Conservation (phyloP, 2,888 invertebrate genomes). For the Chalcis sispes region DNA sequence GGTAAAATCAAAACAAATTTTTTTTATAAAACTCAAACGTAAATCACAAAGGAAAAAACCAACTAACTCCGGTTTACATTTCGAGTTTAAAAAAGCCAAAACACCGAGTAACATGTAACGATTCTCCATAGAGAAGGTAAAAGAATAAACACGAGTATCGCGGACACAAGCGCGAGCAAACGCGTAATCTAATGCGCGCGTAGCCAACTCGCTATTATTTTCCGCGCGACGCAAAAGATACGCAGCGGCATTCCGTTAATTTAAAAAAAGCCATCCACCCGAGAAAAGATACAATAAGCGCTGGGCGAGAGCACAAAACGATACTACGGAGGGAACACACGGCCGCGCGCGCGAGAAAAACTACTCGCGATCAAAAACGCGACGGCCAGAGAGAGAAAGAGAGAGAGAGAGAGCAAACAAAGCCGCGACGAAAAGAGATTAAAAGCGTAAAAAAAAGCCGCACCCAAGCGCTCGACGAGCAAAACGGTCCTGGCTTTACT, state of each 20-base stretch:
- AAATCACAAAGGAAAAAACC: too few relatives aligned
- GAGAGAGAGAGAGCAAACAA: not conserved
- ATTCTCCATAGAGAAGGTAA: too few relatives aligned
- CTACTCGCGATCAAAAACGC: not conserved
- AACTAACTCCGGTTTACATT: too few relatives aligned
- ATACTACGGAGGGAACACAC: not conserved
- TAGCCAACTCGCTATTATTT: slow-evolving; percentile 30
- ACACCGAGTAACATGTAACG: too few relatives aligned
- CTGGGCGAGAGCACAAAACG: slow-evolving; percentile 22
- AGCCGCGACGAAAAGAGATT: not conserved
- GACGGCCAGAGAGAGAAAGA: not conserved
- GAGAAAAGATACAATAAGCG: slow-evolving; percentile 10
- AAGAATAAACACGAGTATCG: too few relatives aligned
- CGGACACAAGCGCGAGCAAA: not conserved
- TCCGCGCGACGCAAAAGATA: slow-evolving; percentile 4
- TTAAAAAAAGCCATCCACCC: slow-evolving; percentile 25
- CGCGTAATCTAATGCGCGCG: not conserved
- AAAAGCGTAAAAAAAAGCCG: not conserved
- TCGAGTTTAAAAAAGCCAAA: too few relatives aligned
- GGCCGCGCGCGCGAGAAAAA: not conserved
- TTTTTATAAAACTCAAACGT: too few relatives aligned
- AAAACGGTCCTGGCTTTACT: too few relatives aligned
- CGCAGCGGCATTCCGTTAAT: slow-evolving; percentile 33
- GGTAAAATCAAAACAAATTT: too few relatives aligned
- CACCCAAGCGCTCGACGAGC: too few relatives aligned